Conservation (phyloP, 2,888 invertebrate genomes). For the Seira musarum region DNA sequence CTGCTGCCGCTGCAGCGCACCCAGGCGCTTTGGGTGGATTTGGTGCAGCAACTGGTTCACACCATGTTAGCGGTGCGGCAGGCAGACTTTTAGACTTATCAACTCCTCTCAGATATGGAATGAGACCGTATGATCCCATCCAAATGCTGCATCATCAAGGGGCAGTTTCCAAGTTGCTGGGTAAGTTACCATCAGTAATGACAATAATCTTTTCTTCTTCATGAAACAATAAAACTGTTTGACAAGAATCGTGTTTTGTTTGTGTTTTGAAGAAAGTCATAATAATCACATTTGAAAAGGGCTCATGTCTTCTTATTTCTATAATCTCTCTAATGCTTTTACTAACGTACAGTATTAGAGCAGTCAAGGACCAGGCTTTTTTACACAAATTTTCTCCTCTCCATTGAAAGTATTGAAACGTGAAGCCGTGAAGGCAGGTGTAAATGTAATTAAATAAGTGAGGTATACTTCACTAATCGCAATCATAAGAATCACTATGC, state of each 20-base stretch:
- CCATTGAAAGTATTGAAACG: neutral
- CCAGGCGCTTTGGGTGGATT: constrained; percentile 25
- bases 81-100: constrained; percentile 68
- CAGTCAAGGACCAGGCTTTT: no score
- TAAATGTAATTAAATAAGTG: neutral
- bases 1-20: constrained; percentile 32
- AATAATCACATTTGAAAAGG: constrained; percentile 20
- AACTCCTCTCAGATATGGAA: constrained; percentile 75
- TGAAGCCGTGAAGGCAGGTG: no score
- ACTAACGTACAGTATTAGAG: no score
- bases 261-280: constrained; percentile 18
- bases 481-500: neutral
- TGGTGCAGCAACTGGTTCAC: constrained; percentile 25
- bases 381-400: neutral
- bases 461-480: neutral
- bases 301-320: neutral
- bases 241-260: constrained; percentile 32
- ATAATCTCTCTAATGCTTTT: no score
- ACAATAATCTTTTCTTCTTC: constrained; percentile 16
- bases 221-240: constrained; percentile 11
- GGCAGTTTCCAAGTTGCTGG: constrained; percentile 89
- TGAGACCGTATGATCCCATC: constrained; percentile 91
- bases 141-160: constrained; percentile 91
- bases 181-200: constrained; percentile 74
- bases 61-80: constrained; percentile 33